These are phyloP conservation scores for Lepidurus apus DNA, from an alignment of 1,140 invertebrate species.

Conservation along the genomic window DNA sequence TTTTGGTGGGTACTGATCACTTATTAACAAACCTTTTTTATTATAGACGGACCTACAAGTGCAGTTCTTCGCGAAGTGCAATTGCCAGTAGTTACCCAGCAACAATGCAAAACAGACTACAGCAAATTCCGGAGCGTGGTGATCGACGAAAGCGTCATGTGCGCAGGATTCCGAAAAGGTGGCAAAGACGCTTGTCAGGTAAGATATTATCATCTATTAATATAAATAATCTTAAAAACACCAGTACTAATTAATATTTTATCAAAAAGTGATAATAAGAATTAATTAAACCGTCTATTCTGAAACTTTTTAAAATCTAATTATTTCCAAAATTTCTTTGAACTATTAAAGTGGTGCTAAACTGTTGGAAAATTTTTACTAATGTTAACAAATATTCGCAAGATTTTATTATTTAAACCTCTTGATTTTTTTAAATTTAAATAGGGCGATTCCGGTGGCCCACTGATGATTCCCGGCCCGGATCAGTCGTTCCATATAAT, in stretches of 20 bases:
- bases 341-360: too few species aligned
- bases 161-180: conserved; percentile 29
- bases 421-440: conserved; percentile 29
- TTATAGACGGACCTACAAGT: conserved; percentile 12
- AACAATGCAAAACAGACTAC: conserved; percentile 25
- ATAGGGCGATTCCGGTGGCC: conserved; percentile 76
- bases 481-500: conserved; percentile 52
- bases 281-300: too few species aligned
- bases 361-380: too few species aligned
- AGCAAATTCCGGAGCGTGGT: neutral
- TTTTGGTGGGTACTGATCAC: too few species aligned
- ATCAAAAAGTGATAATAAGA: too few species aligned
- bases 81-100: conserved; percentile 27
- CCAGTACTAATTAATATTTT: too few species aligned
- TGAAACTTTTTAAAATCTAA: too few species aligned
- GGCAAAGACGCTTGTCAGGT: conserved; percentile 31
- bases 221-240: too few species aligned
- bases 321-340: too few species aligned
- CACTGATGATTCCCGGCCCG: conserved; percentile 58
- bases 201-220: neutral
- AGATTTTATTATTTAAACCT: neutral
- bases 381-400: too few species aligned
- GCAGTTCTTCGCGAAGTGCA: conserved; percentile 25
- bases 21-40: too few species aligned
- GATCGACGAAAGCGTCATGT: conserved; percentile 29